phyloP scores from a whole-genome alignment of 64 coral and sea anemone species.

The Catalaphyllia jardinei region DNA sequence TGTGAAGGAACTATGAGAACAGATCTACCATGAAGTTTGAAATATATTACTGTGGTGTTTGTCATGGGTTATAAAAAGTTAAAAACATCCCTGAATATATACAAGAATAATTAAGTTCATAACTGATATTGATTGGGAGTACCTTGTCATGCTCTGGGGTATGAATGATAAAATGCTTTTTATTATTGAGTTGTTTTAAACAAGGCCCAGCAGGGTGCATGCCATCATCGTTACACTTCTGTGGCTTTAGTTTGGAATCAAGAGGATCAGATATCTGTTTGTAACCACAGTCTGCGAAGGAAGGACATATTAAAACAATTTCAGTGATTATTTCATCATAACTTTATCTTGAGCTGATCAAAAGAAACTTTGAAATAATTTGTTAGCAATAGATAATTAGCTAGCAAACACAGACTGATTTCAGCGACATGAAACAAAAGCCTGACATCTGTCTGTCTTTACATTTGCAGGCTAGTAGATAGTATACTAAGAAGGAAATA shows the following conservation, averaged over 20 bases:
- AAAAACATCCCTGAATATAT: too few relatives aligned
- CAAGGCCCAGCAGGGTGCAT: background rate
- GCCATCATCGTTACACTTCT: background rate
- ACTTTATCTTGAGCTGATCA: background rate
- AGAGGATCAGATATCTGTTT: background rate
- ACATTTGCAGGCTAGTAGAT: too few relatives aligned
- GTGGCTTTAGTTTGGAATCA: background rate
- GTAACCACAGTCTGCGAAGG: background rate
- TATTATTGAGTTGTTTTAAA: background rate
- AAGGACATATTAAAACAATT: background rate
- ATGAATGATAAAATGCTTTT: constrained; percentile 49
- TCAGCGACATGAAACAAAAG: background rate
- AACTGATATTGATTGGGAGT: background rate
- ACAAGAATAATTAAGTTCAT: too few relatives aligned
- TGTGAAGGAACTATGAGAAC: too few relatives aligned
- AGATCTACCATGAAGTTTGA: too few relatives aligned
- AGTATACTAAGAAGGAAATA: too few relatives aligned
- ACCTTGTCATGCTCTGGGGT: constrained; percentile 32
- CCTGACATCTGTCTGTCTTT: background rate
- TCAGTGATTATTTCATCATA: background rate
- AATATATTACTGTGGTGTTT: too few relatives aligned
- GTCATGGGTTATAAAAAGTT: too few relatives aligned
- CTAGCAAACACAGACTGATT: too few relatives aligned
- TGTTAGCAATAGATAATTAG: too few relatives aligned
- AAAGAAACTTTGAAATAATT: too few relatives aligned